A percentile compares a stretch with the other conserved stretches of the same genome.
Conservation (phyloP, 2,797 vertebrate genomes). For the Cyclura pinguis region DNA sequence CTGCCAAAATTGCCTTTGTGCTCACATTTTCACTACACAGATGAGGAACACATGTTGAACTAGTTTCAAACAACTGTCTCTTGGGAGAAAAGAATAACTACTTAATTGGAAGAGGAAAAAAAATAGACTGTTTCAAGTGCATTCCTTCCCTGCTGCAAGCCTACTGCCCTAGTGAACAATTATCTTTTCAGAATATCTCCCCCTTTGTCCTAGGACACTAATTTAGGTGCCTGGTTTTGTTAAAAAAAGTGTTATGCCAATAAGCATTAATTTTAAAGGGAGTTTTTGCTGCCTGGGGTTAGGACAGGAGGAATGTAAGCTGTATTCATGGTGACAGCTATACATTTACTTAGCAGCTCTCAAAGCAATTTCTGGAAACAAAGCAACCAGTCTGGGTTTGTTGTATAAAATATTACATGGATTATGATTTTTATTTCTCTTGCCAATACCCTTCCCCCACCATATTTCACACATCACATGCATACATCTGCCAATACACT, state of each 20-base stretch:
- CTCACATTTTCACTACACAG: conserved; percentile 64
- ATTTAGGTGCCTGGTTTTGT: conserved; percentile 72
- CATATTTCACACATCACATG: conserved; percentile 20
- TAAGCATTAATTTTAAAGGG: conserved; percentile 73
- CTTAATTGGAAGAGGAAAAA: conserved; percentile 68
- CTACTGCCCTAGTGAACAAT: conserved; percentile 72
- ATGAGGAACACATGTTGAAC: conserved; percentile 65
- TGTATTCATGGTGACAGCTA: conserved; percentile 69
- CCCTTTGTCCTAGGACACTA: conserved; percentile 71
- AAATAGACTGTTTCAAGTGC: conserved; percentile 71
- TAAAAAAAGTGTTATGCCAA: conserved; percentile 60
- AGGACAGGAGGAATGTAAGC: conserved; percentile 73
- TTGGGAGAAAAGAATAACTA: conserved; percentile 68
- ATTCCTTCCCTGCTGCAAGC: conserved; percentile 75
- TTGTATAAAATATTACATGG: conserved; percentile 46
- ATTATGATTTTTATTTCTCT: conserved; percentile 46
- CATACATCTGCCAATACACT: conserved; percentile 7
- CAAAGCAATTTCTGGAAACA: conserved; percentile 60
- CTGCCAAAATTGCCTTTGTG: conserved; percentile 57
- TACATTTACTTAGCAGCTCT: conserved; percentile 70
- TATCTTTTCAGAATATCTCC: conserved; percentile 72
- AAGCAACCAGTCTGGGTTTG: conserved; percentile 45
- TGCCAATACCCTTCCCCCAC: conserved; percentile 8
- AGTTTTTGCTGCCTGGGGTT: conserved; percentile 75
- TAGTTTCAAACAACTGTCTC: conserved; percentile 65